Base-by-base conservation (phyloP, 1,140 invertebrate genomes). In the Harpegnathos saltator region DNA sequence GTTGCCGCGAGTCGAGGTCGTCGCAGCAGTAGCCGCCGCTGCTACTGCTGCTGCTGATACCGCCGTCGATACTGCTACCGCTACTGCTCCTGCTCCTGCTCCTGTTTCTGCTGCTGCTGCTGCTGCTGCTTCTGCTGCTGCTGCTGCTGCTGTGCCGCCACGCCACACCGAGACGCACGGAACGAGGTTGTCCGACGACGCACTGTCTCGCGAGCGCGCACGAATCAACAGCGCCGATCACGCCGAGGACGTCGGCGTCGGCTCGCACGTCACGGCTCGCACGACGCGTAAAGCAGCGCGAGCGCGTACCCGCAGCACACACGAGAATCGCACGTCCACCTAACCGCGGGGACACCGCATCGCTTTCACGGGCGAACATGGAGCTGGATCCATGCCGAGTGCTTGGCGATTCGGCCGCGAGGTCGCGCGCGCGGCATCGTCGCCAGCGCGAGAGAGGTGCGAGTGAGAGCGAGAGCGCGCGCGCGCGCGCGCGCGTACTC, bases 281-380 rank as follows among this genome's bases (percentile, higher is more conserved):
- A 19, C 62, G 74, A 83, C 52, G 58, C 58, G 33, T 80, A 86
- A 74, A 68, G 58, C 71, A 71, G 38, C 74, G 86, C 91, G 90
- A 71, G 38, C 74, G 86, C 91, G 90, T 90, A 82, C 84, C 87
- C 83, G 71, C 87, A 85, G 80, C 85, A 89, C 85, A 90, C 85
- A 91, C 90, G 87, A 91, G 81, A 91, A 88, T 90, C 90, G 90
- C 88, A 91, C 90, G 58, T 69, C 75, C 89, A 90, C 91, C 91
- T 92, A 91, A 91, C 90, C 91, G 91, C 91, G 91, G 91, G 87
- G 87, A 92, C 87, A 92, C 91, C 91, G 91, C 91, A 92, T 91
- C 90, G 90, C 91, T 91, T 91, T 91, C 91, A 91, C 91, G 90
- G 90, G 88, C 89, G 83, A 92, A 92, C 91, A 91, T 91, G 91